Percentiles rank a stretch among this genome's conserved stretches.
These are phyloP conservation scores for Cromileptes altivelis DNA, from an alignment of 2,113 vertebrate species.

Conservation along the genomic window DNA sequence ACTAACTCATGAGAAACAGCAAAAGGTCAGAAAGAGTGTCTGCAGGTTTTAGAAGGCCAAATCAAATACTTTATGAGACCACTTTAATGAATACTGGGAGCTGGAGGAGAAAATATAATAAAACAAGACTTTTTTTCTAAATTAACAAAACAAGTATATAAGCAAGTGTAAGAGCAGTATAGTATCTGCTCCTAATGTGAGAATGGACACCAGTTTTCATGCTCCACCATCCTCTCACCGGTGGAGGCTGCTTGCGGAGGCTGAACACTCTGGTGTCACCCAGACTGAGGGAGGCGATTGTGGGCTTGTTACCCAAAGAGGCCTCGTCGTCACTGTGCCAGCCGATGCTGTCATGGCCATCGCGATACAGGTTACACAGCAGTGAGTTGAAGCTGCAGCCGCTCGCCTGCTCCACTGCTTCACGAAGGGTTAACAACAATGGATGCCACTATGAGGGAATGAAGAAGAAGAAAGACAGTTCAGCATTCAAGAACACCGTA, in stretches of 20 bases:
- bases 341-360: slow-evolving; percentile 93
- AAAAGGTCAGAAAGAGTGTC: not conserved
- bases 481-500: not conserved
- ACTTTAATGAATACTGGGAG: slow-evolving; percentile 4
- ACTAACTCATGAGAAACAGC: not conserved
- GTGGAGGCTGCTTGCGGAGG: slow-evolving; percentile 92
- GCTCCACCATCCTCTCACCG: slow-evolving; percentile 82
- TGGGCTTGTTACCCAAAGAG: slow-evolving; percentile 85
- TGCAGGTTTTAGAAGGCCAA: not conserved
- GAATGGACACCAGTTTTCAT: not conserved
- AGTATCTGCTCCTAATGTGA: not conserved
- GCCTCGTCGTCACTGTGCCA: slow-evolving; percentile 97
- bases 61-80: slow-evolving; percentile 1
- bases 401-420: slow-evolving; percentile 80
- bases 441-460: slow-evolving; percentile 89
- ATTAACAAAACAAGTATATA: not conserved
- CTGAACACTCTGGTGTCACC: slow-evolving; percentile 93
- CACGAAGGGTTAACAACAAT: slow-evolving; percentile 83
- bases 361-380: slow-evolving; percentile 94
- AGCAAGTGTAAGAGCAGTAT: not conserved
- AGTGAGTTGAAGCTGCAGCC: slow-evolving; percentile 92
- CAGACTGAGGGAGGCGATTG: slow-evolving; percentile 94
- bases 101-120: not conserved
- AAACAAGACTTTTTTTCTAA: not conserved
- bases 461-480: not conserved